A percentile compares a stretch with the other conserved stretches of the same genome.
Evolutionary conservation across 2,797 vertebrate species (phyloP).

Genomic region (Rhadinocentrus ornatus): DNA sequence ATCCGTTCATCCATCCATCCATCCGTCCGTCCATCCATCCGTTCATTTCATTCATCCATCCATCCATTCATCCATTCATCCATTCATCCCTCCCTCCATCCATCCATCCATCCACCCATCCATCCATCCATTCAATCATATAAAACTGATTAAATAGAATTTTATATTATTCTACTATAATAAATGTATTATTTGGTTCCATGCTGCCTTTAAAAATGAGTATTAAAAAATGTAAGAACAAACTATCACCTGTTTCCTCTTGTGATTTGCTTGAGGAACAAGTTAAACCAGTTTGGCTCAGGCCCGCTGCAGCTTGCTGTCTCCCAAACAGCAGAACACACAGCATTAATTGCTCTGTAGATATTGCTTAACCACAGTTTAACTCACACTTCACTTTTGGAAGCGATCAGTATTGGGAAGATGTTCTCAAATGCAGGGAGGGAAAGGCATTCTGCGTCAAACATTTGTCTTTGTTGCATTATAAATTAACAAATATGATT

Average conservation of each 20-base stretch:
- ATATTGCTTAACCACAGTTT: neutral
- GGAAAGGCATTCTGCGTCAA: neutral
- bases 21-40: too few species aligned
- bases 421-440: neutral
- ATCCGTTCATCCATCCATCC: too few species aligned
- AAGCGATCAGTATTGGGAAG: neutral
- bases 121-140: too few species aligned
- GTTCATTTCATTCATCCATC: too few species aligned
- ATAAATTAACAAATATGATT: neutral
- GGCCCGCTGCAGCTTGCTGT: neutral
- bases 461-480: neutral
- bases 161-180: too few species aligned
- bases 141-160: neutral
- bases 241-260: neutral
- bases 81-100: too few species aligned
- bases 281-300: neutral
- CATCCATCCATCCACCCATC: too few species aligned
- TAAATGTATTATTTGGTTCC: neutral
- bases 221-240: neutral
- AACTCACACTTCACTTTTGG: neutral
- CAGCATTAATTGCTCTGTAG: neutral
- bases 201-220: neutral
- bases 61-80: too few species aligned
- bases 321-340: neutral
- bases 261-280: conserved; percentile 4